These are phyloP conservation scores for Meiosimyza decipiens DNA, from an alignment of 2,888 invertebrate species.

Conservation along the genomic window DNA sequence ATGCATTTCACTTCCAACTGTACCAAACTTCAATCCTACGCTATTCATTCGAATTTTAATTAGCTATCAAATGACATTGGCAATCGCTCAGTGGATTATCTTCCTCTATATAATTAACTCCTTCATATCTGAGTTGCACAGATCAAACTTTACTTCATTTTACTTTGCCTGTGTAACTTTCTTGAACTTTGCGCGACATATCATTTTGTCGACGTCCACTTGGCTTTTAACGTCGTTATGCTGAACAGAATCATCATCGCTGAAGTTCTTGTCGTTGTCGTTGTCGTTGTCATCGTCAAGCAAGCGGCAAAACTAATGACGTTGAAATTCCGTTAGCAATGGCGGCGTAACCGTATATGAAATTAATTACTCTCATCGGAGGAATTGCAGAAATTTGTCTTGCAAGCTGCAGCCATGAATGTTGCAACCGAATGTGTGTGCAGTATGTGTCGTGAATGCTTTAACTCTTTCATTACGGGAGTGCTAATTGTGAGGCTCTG, in stretches of 20 bases:
- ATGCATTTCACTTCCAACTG: not conserved
- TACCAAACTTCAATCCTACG: not conserved
- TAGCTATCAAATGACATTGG: conserved; percentile 43
- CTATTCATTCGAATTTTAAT: conserved; percentile 33
- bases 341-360: conserved; percentile 36
- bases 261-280: conserved; percentile 1
- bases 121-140: conserved; percentile 1
- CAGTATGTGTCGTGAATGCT: too few species aligned
- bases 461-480: too few species aligned
- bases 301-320: conserved; percentile 15
- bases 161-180: not conserved
- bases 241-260: conserved; percentile 17
- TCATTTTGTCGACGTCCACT: not conserved
- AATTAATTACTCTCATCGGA: conserved; percentile 59
- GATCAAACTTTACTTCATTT: not conserved
- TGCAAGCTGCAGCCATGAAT: not conserved
- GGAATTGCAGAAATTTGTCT: conserved; percentile 54
- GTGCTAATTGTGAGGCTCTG: too few species aligned
- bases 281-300: too few species aligned
- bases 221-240: not conserved
- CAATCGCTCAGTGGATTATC: conserved; percentile 17
- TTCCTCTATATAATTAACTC: conserved; percentile 13
- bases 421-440: not conserved
- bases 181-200: not conserved
- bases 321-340: conserved; percentile 20